Percentiles rank a stretch among this genome's conserved stretches.
Conservation (phyloP, 2,797 vertebrate genomes). For the Pithecia hirsuta region DNA sequence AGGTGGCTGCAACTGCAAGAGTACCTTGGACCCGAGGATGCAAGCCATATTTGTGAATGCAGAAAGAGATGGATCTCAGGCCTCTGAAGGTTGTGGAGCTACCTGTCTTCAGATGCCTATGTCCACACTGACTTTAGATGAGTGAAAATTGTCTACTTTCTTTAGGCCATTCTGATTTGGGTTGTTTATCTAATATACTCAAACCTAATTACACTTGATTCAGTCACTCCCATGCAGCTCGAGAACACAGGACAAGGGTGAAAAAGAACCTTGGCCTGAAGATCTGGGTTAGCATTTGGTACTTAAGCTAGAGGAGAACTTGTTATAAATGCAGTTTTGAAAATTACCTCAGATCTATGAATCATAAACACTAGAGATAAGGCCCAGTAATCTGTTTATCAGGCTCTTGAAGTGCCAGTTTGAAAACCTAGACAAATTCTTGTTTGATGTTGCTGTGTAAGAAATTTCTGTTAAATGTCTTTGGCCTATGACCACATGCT, state of each 20-base stretch:
- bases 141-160: not conserved
- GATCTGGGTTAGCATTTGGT: not conserved
- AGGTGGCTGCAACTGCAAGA: not conserved
- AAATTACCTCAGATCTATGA: not conserved
- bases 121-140: not conserved
- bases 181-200: not conserved
- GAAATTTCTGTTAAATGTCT: not conserved
- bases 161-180: not conserved
- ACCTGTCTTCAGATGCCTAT: not conserved
- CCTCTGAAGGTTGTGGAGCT: not conserved
- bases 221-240: not conserved
- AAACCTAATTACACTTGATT: not conserved
- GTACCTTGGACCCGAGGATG: not conserved
- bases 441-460: not conserved
- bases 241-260: not conserved
- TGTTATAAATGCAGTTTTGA: constrained; percentile 16
- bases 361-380: not conserved
- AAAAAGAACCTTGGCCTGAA: not conserved
- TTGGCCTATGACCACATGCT: not conserved
- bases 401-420: not conserved
- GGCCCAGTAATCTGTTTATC: not conserved
- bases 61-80: not conserved
- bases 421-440: not conserved
- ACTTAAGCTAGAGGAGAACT: not conserved
- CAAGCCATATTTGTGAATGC: not conserved